Base-by-base conservation (phyloP, 2,113 vertebrate species). In the Mormyrus lacerda region DNA sequence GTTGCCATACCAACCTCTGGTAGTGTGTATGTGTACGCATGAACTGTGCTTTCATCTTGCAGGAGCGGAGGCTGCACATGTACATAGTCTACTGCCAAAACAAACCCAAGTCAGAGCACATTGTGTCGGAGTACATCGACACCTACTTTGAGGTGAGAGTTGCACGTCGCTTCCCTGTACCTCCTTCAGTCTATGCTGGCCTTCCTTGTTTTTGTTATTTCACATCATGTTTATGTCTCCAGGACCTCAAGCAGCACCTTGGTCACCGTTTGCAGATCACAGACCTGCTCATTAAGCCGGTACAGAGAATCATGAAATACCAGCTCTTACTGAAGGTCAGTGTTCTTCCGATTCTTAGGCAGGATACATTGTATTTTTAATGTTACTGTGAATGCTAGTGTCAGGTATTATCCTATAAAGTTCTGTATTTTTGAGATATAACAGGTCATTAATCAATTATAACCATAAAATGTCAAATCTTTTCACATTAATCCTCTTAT, bases 31-130 rank as follows among this genome's bases (percentile, higher is more conserved):
- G 19, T 44, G 76, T 82, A 17, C 19, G 17, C 21, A 21, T 84
- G 44, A 79, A 6, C 73, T n/a, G 48, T 86, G n/a, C 47, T 13
- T 53, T 55, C 10, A 17, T 48, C 69, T 90, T 82, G 89, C 91
- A 97, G 96, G 96, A 97, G 91, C 96, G 96, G 94, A 95, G 96
- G 92, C 93, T 97, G 95, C 96, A 97, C 93, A 97, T 97, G 96
- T 97, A 97, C 92, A 97, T 97, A 95, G 96, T 96, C 93, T 97
- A 97, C 93, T 97, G 96, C 94, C 96, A 97, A 89, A 97, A 97
- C 92, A 97, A 97, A 93, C 96, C 96, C 95, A 97, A 97, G 95
- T 97, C 96, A 90, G 96, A 97, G 92, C 96, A 97, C 93, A 97
- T 97, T 87, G 96, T 97, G 91, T 96, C 96, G n/a, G 96, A 97